Evolutionary conservation across 2,888 invertebrate genomes (phyloP), one percentile per base, ranked within the genome.

Genomic region (Crepidodera aurea): DNA sequence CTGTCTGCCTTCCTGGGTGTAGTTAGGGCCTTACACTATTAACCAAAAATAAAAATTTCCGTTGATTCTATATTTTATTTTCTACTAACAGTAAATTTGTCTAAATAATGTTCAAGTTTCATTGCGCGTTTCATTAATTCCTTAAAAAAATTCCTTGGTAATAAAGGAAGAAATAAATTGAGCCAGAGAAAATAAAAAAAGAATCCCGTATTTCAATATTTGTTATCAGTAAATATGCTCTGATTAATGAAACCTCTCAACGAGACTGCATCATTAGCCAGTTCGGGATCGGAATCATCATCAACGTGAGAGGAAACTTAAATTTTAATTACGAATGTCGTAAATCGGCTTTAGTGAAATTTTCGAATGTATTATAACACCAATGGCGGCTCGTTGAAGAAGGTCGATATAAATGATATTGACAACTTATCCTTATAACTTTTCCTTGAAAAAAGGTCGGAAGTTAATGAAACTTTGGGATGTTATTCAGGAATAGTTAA

Each of bases 251-350:
- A 55, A 55, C 19, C 55, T 55, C 25, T 55, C 55, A 55, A 44
- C 44, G 34, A 46, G 55, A 32, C 54, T 42, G 42, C 42, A 55
- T 55, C 55, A 55, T 55, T 46, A 34, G 44, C 32, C 46, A 37
- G 46, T 29, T 12, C 55, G 46, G 46, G 34, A 44, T 55, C 34
- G 46, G 42, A 42, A 46, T 55, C 55, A 55, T 44, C 55, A 44
- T 55, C 55, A 55, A 42, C 42, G 55, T 34, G 55, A 55, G 55
- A 46, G 55, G 55, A 54, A 54, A 55, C 55, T 34, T 55, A 55
- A 55, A 55, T 55, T 55, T 55, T 55, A 55, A 55, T 55, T 55
- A 55, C 44, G 55, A 55, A 46, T 34, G 34, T 44, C 55, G 55
- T 55, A 55, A 55, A 55, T 55, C 55, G 55, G 32, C 32, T 44